phyloP scores from a whole-genome alignment of 2,113 vertebrate genomes.

The Furnarius figulus region DNA sequence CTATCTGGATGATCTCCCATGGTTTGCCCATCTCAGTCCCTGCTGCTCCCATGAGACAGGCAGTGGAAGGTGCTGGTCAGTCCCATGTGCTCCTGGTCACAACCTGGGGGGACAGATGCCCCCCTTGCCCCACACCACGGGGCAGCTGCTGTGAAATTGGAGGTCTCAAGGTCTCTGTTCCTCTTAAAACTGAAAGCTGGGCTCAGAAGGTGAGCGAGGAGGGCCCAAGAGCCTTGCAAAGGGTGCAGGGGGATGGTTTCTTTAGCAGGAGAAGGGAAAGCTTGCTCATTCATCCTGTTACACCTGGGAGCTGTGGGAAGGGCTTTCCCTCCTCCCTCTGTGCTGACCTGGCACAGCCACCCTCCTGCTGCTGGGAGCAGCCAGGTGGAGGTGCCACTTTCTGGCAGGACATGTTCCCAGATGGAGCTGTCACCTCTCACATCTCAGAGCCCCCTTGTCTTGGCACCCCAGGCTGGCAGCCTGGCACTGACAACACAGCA shows the following conservation, averaged over 20 bases:
- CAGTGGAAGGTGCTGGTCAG: not conserved
- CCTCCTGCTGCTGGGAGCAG: not conserved
- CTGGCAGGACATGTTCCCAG: not conserved
- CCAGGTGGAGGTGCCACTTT: not conserved
- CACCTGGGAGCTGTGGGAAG: not conserved
- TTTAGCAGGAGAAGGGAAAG: not conserved
- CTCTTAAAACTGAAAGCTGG: not conserved
- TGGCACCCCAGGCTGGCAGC: not conserved
- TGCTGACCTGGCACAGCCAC: not conserved
- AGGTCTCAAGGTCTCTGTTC: not conserved
- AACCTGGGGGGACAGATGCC: not conserved
- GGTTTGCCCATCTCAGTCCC: not conserved
- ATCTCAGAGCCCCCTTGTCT: not conserved
- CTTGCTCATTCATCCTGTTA: not conserved
- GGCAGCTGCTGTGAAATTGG: not conserved
- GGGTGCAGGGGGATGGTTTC: not conserved
- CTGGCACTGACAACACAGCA: not conserved
- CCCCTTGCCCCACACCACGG: not conserved
- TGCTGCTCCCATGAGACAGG: not conserved
- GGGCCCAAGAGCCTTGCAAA: not conserved
- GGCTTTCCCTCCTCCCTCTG: not conserved
- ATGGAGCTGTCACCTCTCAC: not conserved
- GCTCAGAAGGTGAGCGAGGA: not conserved
- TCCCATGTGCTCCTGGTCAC: rapidly evolving
- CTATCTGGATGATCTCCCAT: not conserved